These are phyloP conservation scores for Rallus crepitans DNA, from an alignment of 2,797 vertebrate genomes.

Conservation along the genomic window DNA sequence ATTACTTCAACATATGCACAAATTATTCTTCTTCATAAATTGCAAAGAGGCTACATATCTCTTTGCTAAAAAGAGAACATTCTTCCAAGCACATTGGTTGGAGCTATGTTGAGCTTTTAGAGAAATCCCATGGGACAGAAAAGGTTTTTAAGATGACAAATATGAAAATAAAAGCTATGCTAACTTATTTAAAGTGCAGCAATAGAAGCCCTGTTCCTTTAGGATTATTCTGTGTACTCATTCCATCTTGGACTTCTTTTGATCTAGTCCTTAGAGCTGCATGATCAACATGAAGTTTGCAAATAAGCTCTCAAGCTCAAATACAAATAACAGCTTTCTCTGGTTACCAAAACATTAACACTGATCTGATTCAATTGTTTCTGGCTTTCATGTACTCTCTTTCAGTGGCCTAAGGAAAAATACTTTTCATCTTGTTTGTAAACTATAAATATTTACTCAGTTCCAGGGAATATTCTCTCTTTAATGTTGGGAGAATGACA, in stretches of 20 bases:
- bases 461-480: conserved; percentile 6
- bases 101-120: not conserved
- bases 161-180: not conserved
- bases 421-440: conserved; percentile 38
- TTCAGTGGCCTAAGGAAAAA: conserved; percentile 23
- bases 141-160: not conserved
- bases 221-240: not conserved
- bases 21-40: not conserved
- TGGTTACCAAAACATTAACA: conserved; percentile 38
- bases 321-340: conserved; percentile 15
- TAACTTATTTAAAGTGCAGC: not conserved
- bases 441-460: conserved; percentile 38
- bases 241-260: not conserved
- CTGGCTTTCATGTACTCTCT: conserved; percentile 14
- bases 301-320: conserved; percentile 2
- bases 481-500: conserved; percentile 28
- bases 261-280: conserved; percentile 21
- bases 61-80: not conserved
- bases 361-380: conserved; percentile 36
- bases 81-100: not conserved
- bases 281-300: conserved; percentile 3
- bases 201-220: not conserved
- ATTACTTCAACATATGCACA: not conserved
- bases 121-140: not conserved
- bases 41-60: not conserved